Base-by-base conservation (phyloP, 2,888 invertebrate species). In the Nomada ferruginata region DNA sequence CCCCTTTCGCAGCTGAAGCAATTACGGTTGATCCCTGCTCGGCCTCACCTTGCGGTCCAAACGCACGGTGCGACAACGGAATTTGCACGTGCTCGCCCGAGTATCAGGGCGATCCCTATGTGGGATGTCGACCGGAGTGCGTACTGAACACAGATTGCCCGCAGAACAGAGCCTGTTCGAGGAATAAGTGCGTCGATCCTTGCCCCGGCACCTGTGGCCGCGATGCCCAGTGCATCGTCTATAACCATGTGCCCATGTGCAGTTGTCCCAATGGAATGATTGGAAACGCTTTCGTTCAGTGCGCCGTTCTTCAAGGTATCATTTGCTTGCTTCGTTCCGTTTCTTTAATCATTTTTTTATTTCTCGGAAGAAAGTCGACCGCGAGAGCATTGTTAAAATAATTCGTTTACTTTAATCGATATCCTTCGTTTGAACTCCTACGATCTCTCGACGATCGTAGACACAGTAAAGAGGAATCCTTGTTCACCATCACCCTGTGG, bases 401-500 rank as follows among this genome's bases (percentile, higher is more conserved):
- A 10, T 55, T 47, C n/a, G 1, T 23, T 23, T 11, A 13, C 4
- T 52, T 26, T 26, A 26, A 26, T 26, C 2, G 26, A 26, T 2
- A 26, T 26, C 26, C 26, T 26, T 26, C 1, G 9, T 9, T 11
- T 42, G 4, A 60, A 70, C 63, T 23, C n/a, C 11, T 23, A 2
- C 42, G 23, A 20, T 13, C 3, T 23, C 23, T 1, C 15, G 20
- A 47, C 42, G 47, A 26, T 10, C 47, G 23, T 20, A 83, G 83
- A 83, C 66, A 66, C 68, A 1, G 26, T 66, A 47, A 61, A 42
- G 57, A 77, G 77, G 94, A 95, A 96, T 92, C 97, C 97, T 9
- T 97, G 97, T 91, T 94, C 94, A 82, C 97, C 97, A 50, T 96
- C 96, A 13, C 97, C 97, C 0, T 98, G 98, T 92, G 97, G 97